Evolutionary conservation across 1,140 invertebrate species (phyloP), one percentile per base, ranked within the genome.

Genomic region (Pseudobourletiella spinata): DNA sequence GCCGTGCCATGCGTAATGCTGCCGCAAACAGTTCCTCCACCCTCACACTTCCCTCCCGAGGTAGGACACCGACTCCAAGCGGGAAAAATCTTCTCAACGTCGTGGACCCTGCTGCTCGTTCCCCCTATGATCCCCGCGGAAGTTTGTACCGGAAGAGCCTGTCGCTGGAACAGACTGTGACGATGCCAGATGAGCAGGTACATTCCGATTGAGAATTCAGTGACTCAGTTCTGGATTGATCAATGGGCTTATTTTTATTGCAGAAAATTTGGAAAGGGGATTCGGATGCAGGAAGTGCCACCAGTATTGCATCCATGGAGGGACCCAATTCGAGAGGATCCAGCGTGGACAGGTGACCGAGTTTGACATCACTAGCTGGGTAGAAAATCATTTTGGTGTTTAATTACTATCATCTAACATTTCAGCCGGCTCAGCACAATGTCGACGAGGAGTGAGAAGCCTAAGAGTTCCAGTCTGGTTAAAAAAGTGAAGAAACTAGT

Each of bases 401-500:
- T n/a, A n/a, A n/a, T 73, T 73, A 59, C 15, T 65, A 46, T 65
- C 63, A 11, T 51, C 8, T 8, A 48, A 22, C 22, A 62, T n/a
- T 59, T 48, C 57, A 57, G 18, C 56, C 73, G 88, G 48, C 76
- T 90, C 52, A 91, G 88, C 0, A 85, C 84, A 44, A 86, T 86
- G 20, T 92, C 89, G 4, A 87, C 86, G 0, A 87, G 89, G 71
- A 91, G 88, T 73, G 89, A 91, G 70, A 89, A 89, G 69, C 88
- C 88, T 73, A 88, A 89, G 73, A 85, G 86, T 73, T 87, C 87
- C 74, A 82, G 87, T 32, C 74, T 92, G 46, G 87, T 91, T 71
- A 86, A 86, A 26, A 91, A 91, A 77, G 76, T 93, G 52, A 88
- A 86, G 66, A 87, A 88, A 71, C 75, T 92, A 20, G 89, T 87